Base-by-base conservation (phyloP, 1,140 invertebrate genomes). In the Macrosteles quadrilineatus region DNA sequence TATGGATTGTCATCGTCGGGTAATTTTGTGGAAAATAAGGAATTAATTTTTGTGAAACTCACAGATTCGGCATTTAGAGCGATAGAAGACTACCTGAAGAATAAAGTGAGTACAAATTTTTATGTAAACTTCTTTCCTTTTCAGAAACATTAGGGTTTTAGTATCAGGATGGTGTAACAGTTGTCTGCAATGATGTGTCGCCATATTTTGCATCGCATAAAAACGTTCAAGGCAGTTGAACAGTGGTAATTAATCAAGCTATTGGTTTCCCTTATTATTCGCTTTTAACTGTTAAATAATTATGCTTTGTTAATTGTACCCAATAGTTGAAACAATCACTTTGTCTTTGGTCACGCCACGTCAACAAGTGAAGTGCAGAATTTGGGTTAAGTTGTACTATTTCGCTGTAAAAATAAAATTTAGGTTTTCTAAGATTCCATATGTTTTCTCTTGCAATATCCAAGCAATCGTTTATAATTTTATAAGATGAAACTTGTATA, bases 1-100 rank as follows among this genome's bases (percentile, higher is more conserved):
- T 96, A 96, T 92, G 92, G 92, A 85, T 91, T 96, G 87, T 93
- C 92, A 85, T 94, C 94, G 81, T 90, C 92, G 82, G 87, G 86
- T 84, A 87, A 87, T 87, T 89, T 88, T 85, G 87, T 90, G 85
- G 90, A 90, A 85, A 89, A 89, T 84, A 96, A 95, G 86, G 90
- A 92, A 79, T 87, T 95, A 80, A 88, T 96, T 82, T 95, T 95
- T 85, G 92, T 96, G 79, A 97, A 96, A 88, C 86, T 96, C 79
- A 97, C 94, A 77, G 95, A 97, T 88, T 96, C 95, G 71, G 92
- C 94, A 74, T 85, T 91, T 76, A 91, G 91, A 85, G 91, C 93
- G 79, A 93, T 97, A 82, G 92, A 96, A 81, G 92, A 96, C 80
- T 95, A 89, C 85, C 81, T 93, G 77, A 89, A 86, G 81, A 92